Evolutionary conservation across 2,888 invertebrate genomes (phyloP).

Genomic region (Deilephila porcellus): DNA sequence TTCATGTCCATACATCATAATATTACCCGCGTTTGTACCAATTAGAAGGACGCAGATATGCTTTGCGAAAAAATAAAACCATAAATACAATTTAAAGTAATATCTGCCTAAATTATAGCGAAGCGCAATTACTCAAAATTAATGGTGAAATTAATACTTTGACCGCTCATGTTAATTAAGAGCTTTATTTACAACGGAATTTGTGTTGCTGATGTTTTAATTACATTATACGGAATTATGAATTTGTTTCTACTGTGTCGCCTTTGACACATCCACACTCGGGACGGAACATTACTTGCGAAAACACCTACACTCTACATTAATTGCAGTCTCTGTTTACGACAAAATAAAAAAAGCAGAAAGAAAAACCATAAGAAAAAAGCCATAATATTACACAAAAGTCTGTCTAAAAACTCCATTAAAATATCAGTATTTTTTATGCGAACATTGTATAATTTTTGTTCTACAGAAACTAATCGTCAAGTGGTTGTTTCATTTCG

Average conservation of each 20-base stretch:
- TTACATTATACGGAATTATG: slow-evolving; percentile 50
- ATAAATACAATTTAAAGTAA: slow-evolving; percentile 80
- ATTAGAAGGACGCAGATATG: slow-evolving; percentile 71
- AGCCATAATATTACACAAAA: too few species aligned
- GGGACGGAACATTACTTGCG: not conserved
- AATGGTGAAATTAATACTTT: slow-evolving; percentile 84
- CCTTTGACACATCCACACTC: slow-evolving; percentile 19
- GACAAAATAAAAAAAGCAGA: too few species aligned
- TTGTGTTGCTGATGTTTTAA: slow-evolving; percentile 60
- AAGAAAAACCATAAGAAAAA: too few species aligned
- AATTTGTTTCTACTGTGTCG: slow-evolving; percentile 28
- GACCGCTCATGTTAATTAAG: slow-evolving; percentile 80
- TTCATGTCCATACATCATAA: slow-evolving; percentile 73
- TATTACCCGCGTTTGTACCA: slow-evolving; percentile 68
- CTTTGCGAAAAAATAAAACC: slow-evolving; percentile 67
- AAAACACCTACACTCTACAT: not conserved
- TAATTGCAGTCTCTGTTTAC: too few species aligned
- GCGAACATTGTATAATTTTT: too few species aligned
- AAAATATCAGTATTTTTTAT: too few species aligned
- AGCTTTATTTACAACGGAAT: slow-evolving; percentile 69
- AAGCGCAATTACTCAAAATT: slow-evolving; percentile 80
- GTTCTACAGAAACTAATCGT: too few species aligned
- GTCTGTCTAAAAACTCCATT: too few species aligned
- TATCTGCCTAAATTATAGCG: slow-evolving; percentile 75
- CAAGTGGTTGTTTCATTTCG: too few species aligned